Percentiles rank a stretch among this genome's conserved stretches.
Evolutionary conservation across 2,113 vertebrate genomes (phyloP).

Genomic region (Sander vitreus): DNA sequence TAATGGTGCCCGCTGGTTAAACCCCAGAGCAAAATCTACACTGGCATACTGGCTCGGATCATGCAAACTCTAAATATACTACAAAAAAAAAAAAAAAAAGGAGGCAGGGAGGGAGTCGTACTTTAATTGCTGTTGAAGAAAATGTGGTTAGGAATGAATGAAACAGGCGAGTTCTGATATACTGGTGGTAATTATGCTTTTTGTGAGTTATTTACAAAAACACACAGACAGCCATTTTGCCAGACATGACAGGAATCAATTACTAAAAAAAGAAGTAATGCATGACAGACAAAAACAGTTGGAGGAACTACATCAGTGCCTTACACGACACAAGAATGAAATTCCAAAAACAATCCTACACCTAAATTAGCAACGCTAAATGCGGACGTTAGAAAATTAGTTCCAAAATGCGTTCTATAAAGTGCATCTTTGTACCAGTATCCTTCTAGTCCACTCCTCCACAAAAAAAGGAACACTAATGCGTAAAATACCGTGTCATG

Average conservation of each 20-base stretch:
- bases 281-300: not conserved
- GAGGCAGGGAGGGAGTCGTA: not conserved
- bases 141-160: slow-evolving; percentile 22
- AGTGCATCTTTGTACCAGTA: not conserved
- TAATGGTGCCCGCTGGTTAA: slow-evolving; percentile 19
- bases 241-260: not conserved
- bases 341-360: slow-evolving; percentile 17
- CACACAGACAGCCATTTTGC: not conserved
- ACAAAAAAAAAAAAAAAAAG: too few species aligned
- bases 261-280: not conserved
- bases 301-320: not conserved
- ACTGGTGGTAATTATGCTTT: not conserved
- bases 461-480: not conserved
- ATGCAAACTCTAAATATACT: slow-evolving; percentile 30
- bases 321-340: slow-evolving; percentile 4
- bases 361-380: slow-evolving; percentile 18
- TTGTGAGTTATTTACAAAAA: slow-evolving; percentile 3
- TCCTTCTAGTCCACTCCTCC: not conserved
- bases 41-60: slow-evolving; percentile 18
- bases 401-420: not conserved
- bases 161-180: not conserved
- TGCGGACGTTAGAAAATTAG: not conserved
- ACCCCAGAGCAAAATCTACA: slow-evolving; percentile 21
- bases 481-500: not conserved
- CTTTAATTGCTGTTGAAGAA: slow-evolving; percentile 36